Percentiles rank a stretch among this genome's conserved stretches.
Evolutionary conservation across 2,888 invertebrate species (phyloP).

Genomic region (Cataglyphis altisquamis): DNA sequence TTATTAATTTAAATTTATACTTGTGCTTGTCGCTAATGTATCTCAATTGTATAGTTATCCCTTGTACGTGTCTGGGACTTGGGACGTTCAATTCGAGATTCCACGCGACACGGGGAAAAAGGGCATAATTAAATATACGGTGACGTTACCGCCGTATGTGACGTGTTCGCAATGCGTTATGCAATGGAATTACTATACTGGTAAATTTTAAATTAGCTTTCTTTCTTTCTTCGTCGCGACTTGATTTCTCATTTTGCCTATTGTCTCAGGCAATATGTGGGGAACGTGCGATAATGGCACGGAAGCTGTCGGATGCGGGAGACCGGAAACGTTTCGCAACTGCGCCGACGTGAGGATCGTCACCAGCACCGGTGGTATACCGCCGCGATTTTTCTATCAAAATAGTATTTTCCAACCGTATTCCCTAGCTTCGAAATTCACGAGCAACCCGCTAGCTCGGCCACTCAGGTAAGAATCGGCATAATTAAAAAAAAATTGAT

Average conservation of each 20-base stretch:
- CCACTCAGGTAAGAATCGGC: slow-evolving; percentile 75
- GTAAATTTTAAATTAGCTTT: slow-evolving; percentile 82
- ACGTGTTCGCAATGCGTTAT: slow-evolving; percentile 96
- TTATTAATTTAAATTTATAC: too few species aligned
- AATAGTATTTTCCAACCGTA: slow-evolving; percentile 92
- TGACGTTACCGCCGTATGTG: slow-evolving; percentile 93
- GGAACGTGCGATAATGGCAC: slow-evolving; percentile 95
- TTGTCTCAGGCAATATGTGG: slow-evolving; percentile 93
- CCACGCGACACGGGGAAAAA: slow-evolving; percentile 91
- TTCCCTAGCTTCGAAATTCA: slow-evolving; percentile 86
- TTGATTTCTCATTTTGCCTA: neutral
- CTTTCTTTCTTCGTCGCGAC: neutral
- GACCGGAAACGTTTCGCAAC: slow-evolving; percentile 96
- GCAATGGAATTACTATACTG: slow-evolving; percentile 97
- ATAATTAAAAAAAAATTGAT: neutral
- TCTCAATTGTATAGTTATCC: slow-evolving; percentile 88
- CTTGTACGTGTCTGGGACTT: slow-evolving; percentile 91
- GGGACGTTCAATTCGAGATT: slow-evolving; percentile 91
- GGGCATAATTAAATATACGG: slow-evolving; percentile 90
- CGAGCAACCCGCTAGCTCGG: neutral
- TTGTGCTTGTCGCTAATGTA: neutral
- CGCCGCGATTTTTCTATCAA: slow-evolving; percentile 90
- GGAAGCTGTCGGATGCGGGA: slow-evolving; percentile 95
- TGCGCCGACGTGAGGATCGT: slow-evolving; percentile 95
- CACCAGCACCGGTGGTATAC: slow-evolving; percentile 92